These are phyloP conservation scores for Puffinus mauretanicus DNA, from an alignment of 2,113 vertebrate species.

Conservation along the genomic window DNA sequence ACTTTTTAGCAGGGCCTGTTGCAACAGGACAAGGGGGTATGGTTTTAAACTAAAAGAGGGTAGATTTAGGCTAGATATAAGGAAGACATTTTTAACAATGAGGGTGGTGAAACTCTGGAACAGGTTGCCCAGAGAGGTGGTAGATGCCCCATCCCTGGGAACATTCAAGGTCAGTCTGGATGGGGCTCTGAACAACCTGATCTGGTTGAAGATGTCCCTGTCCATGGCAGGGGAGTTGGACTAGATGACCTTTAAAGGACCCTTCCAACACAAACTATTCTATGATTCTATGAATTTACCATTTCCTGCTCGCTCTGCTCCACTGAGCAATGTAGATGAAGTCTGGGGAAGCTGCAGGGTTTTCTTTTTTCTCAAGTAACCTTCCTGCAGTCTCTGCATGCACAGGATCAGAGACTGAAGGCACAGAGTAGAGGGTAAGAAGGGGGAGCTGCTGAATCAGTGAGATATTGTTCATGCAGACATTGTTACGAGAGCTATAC, in stretches of 20 bases:
- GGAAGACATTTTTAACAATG: neutral
- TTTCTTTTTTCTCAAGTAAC: neutral
- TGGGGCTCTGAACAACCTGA: neutral
- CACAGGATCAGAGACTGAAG: neutral
- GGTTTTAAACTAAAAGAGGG: too few relatives aligned
- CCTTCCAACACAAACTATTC: neutral
- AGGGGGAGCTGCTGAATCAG: neutral
- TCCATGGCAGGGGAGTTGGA: neutral
- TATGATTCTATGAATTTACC: neutral
- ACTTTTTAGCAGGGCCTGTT: too few relatives aligned
- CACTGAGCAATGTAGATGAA: neutral
- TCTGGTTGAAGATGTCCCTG: neutral
- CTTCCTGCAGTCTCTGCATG: neutral
- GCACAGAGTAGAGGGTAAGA: neutral
- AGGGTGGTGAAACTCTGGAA: neutral
- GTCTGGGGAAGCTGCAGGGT: neutral
- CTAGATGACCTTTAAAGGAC: neutral
- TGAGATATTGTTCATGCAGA: neutral
- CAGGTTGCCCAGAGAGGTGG: neutral
- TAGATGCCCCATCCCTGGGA: neutral
- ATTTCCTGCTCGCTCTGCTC: neutral
- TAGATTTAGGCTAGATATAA: too few relatives aligned
- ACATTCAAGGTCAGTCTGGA: neutral
- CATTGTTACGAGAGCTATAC: neutral
- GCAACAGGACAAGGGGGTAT: too few relatives aligned